Evolutionary conservation across 2,888 invertebrate genomes (phyloP), one percentile per base, ranked within the genome.

Genomic region (Lasioglossum calceatum): DNA sequence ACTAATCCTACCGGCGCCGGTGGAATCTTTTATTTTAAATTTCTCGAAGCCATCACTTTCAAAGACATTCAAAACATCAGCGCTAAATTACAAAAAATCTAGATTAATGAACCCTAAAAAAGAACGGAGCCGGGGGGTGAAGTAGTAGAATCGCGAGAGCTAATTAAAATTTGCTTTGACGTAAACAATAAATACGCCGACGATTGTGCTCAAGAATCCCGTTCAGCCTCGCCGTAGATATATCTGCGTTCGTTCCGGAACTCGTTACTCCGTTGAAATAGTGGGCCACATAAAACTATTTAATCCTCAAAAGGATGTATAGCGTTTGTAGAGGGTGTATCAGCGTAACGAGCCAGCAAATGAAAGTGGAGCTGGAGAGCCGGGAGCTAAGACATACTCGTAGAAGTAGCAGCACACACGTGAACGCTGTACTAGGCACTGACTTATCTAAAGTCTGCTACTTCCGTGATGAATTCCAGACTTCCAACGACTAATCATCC

Each of bases 181-280:
- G 16, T 32, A 32, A 64, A 64, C 64, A 16, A 27, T 32, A 16
- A 32, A 32, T 64, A 7, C 32, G 61, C 23, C 61, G 61, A 14
- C 27, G 27, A 61, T 61, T 61, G 27, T 16, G 27, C 61, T 32
- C 14, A 5, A 16, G 61, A 32, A 5, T 27, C 8, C 61, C 61
- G 16, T 61, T 61, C 27, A 61, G 7, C 14, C 27, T 7, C 14
- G 27, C 1, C 16, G 27, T 16, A 32, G 27, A 16, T 23, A 23
- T 61, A 61, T 61, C 58, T 3, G 12, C 14, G n/a, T 64, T 64
- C 64, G 64, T 16, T 32, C 27, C 64, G 1, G 64, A 16, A 64
- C 64, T 64, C 32, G 64, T 64, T 64, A 64, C 64, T 64, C 16
- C 32, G 64, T 64, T 32, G 64, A 64, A 64, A 64, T 32, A 64